Percentiles rank a stretch among this genome's conserved stretches.
Evolutionary conservation across 2,888 invertebrate genomes (phyloP).

Genomic region (Cerceris rybyensis): DNA sequence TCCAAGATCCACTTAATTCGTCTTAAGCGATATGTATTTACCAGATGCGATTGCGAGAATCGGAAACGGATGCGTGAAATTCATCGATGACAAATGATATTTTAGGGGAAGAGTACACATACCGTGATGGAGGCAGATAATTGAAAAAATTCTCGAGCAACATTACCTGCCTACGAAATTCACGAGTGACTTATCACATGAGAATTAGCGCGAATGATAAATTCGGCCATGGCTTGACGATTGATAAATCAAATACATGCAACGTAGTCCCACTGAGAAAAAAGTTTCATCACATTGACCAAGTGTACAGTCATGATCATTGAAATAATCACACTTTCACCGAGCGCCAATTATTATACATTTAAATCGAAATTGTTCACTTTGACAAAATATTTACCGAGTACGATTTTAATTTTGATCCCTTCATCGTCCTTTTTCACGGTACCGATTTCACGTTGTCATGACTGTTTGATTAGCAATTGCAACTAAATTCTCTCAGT

Average conservation of each 20-base stretch:
- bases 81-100: not conserved
- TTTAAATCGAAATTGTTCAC: too few species aligned
- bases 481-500: not conserved
- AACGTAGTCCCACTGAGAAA: conserved; percentile 11
- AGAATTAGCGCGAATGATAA: conserved; percentile 18
- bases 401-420: not conserved
- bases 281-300: not conserved
- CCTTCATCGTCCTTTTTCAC: too few species aligned
- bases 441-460: too few species aligned
- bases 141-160: conserved; percentile 3
- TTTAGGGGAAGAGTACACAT: not conserved
- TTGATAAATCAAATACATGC: conserved; percentile 40
- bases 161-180: not conserved
- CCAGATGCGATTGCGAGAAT: conserved; percentile 3
- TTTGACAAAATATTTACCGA: not conserved
- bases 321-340: too few species aligned
- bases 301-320: not conserved
- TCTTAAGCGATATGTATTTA: not conserved
- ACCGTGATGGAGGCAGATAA: not conserved
- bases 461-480: too few species aligned
- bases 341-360: too few species aligned
- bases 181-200: not conserved
- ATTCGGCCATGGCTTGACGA: conserved; percentile 18
- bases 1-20: conserved; percentile 10
- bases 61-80: conserved; percentile 8